phyloP scores from a whole-genome alignment of 2,797 vertebrate species.

The Vireo griseus region DNA sequence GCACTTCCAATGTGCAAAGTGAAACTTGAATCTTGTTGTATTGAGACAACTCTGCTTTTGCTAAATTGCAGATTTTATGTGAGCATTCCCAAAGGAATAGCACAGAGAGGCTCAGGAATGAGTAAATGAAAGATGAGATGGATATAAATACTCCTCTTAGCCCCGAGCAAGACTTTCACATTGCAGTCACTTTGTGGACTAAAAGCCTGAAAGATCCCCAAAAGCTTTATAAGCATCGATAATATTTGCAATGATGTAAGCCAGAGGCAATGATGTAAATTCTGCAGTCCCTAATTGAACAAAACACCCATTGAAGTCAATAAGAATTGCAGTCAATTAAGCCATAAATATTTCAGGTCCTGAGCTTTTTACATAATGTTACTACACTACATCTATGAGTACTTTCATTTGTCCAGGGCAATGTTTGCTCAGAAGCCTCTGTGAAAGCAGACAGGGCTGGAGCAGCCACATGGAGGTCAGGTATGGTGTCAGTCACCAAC shows the following conservation, averaged over 20 bases:
- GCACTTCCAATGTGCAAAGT: neutral
- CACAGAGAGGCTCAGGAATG: constrained; percentile 9
- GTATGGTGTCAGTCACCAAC: neutral
- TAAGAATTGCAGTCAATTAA: constrained; percentile 10
- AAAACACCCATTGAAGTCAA: constrained; percentile 3
- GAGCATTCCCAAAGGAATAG: constrained; percentile 35
- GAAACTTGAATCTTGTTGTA: neutral
- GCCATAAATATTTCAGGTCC: neutral
- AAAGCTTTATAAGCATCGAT: constrained; percentile 47
- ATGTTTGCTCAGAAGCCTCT: neutral
- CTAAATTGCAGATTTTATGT: constrained; percentile 14
- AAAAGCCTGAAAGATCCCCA: constrained; percentile 46
- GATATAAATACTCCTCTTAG: constrained; percentile 13
- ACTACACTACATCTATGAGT: rapidly evolving
- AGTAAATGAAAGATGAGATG: constrained; percentile 47
- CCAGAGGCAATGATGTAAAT: constrained; percentile 39
- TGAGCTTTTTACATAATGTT: neutral
- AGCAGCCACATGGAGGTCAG: neutral
- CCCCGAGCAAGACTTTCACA: neutral
- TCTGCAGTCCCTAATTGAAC: constrained; percentile 27
- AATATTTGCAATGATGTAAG: constrained; percentile 46
- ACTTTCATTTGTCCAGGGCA: neutral
- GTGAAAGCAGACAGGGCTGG: neutral
- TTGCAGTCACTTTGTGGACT: constrained; percentile 38
- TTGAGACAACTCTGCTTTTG: neutral